A percentile compares a stretch with the other conserved stretches of the same genome.
phyloP scores from a whole-genome alignment of 2,888 invertebrate species.

The Volucella zonaria region DNA sequence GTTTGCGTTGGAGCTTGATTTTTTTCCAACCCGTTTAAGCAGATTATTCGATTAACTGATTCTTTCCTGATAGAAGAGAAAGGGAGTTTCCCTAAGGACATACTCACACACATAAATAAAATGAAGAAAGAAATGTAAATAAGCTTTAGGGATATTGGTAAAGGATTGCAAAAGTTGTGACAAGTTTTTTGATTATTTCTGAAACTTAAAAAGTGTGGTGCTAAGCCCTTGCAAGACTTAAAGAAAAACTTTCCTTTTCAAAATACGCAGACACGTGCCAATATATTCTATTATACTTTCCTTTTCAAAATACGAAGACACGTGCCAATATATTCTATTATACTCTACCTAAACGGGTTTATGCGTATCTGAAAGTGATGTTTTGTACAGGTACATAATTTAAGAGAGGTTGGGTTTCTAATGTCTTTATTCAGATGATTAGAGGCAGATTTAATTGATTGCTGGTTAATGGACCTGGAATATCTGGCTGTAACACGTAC shows the following conservation, averaged over 20 bases:
- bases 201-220: slow-evolving; percentile 12
- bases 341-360: no score
- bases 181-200: slow-evolving; percentile 42
- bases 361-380: no score
- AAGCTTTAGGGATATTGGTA: slow-evolving; percentile 28
- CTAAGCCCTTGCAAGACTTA: slow-evolving; percentile 3
- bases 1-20: slow-evolving; percentile 21
- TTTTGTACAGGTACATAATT: no score
- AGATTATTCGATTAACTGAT: slow-evolving; percentile 62
- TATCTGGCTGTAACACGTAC: no score
- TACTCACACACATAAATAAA: neutral
- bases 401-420: no score
- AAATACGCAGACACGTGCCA: neutral
- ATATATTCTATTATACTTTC: neutral
- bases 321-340: neutral
- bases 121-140: slow-evolving; percentile 32
- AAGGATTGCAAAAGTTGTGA: slow-evolving; percentile 41
- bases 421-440: no score
- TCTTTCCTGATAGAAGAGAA: neutral
- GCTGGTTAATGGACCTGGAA: no score
- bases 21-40: slow-evolving; percentile 33
- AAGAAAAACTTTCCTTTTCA: slow-evolving; percentile 16
- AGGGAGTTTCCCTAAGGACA: neutral
- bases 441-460: no score
- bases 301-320: slow-evolving; percentile 2